These are phyloP conservation scores for Invenusta paracnida DNA, from an alignment of 2,888 invertebrate genomes.

Conservation along the genomic window DNA sequence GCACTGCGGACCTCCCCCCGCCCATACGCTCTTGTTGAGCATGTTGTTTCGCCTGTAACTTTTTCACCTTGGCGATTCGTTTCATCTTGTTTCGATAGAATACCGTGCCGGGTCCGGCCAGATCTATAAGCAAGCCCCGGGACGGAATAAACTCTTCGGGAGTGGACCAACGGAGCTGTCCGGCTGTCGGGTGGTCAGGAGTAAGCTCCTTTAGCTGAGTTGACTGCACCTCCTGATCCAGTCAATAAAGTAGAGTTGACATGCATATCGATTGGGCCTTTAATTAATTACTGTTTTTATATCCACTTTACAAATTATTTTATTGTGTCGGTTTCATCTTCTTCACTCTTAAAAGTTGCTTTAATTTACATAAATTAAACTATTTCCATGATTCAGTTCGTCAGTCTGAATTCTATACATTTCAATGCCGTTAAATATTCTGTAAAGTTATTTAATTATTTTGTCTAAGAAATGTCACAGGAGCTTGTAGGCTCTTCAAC, in stretches of 20 bases:
- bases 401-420: too few relatives aligned
- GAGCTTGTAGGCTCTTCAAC: too few relatives aligned
- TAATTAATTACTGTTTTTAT: background rate
- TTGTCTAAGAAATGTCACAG: too few relatives aligned
- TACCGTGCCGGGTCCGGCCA: slow-evolving; percentile 57
- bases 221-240: background rate
- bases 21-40: background rate
- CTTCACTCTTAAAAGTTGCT: background rate
- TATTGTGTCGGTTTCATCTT: background rate
- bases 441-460: too few relatives aligned
- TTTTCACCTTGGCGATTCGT: slow-evolving; percentile 24
- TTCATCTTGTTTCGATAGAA: slow-evolving; percentile 52
- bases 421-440: too few relatives aligned
- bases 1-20: too few relatives aligned
- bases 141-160: slow-evolving; percentile 46
- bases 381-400: too few relatives aligned
- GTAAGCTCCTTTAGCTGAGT: background rate
- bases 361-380: background rate
- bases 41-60: background rate
- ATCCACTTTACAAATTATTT: background rate
- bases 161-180: background rate
- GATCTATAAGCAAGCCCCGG: slow-evolving; percentile 54
- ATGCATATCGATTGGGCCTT: too few relatives aligned
- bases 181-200: background rate
- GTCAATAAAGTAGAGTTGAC: background rate